Conservation (phyloP, 2,888 invertebrate species). For the Phragmatobia fuliginosa region DNA sequence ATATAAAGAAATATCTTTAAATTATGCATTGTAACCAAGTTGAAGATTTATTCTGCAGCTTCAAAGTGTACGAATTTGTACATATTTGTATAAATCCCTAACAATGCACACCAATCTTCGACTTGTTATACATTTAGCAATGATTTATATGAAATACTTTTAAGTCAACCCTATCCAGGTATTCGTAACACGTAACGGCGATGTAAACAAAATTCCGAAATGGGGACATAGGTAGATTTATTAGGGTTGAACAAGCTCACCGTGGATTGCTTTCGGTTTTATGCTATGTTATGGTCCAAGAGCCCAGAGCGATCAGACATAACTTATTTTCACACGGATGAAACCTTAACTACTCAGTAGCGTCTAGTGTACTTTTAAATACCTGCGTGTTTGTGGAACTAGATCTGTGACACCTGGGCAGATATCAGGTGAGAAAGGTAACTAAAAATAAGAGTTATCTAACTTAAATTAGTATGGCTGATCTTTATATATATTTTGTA, state of each 20-base stretch:
- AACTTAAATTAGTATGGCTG: too few relatives aligned
- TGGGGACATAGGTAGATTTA: constrained; percentile 52
- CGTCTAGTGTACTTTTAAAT: too few relatives aligned
- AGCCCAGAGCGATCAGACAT: too few relatives aligned
- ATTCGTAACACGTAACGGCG: constrained; percentile 46
- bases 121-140: not conserved
- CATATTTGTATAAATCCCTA: not conserved
- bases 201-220: constrained; percentile 52
- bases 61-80: not conserved
- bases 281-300: too few relatives aligned
- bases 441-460: too few relatives aligned
- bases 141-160: constrained; percentile 24
- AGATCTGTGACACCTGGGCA: too few relatives aligned
- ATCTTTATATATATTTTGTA: too few relatives aligned
- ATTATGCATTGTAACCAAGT: not conserved
- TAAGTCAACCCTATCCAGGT: constrained; percentile 21
- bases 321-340: too few relatives aligned
- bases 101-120: not conserved
- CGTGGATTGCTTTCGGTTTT: constrained; percentile 47
- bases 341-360: too few relatives aligned
- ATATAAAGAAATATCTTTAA: too few relatives aligned
- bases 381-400: too few relatives aligned
- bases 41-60: not conserved
- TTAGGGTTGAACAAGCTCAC: constrained; percentile 45
- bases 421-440: too few relatives aligned